Evolutionary conservation across 2,113 vertebrate genomes (phyloP), one percentile per base, ranked within the genome.

Genomic region (Solenodon paradoxus): DNA sequence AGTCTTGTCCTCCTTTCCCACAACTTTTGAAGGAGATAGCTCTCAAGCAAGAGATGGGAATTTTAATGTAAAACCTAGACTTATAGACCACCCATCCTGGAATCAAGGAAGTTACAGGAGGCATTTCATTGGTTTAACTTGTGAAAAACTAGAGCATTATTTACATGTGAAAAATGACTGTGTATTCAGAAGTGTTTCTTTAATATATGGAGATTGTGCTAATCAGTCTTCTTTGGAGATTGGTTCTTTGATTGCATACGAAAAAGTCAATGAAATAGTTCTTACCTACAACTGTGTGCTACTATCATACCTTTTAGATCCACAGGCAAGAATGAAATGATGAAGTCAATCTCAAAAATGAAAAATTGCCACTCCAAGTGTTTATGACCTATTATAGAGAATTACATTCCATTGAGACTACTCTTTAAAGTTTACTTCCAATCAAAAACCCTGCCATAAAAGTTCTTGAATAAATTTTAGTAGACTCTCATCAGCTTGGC

Each of bases 211-310:
- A 86, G 35, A n/a, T 28, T 7, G 4, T 78, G 8, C 47, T 57
- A n/a, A 68, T 66, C n/a, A 68, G 9, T 85, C 57, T 90, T 94
- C 81, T 95, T 96, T 40, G 19, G 13, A 91, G 26, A n/a, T 49
- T 19, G 10, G 10, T 69, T 95, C 69, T 96, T 93, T 24, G n/a
- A 30, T 61, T 77, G 45, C 16, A 2, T 8, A 72, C 64, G 91
- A 61, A 68, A 88, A 77, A 97, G 12, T 15, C 49, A 63, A 26
- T 53, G 61, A 7, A 38, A 24, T 38, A 20, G 35, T 11, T 69
- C 78, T 59, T 30, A 71, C 35, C 17, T 45, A 51, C 16, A 10
- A 24, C 45, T 84, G 42, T 80, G 78, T 49, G 32, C 57, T 66
- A 17, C 16, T 87, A 17, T 49, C 5, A 0, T 16, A 19, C 24